Conservation (phyloP, 2,113 vertebrate species). For the Larimichthys crocea region DNA sequence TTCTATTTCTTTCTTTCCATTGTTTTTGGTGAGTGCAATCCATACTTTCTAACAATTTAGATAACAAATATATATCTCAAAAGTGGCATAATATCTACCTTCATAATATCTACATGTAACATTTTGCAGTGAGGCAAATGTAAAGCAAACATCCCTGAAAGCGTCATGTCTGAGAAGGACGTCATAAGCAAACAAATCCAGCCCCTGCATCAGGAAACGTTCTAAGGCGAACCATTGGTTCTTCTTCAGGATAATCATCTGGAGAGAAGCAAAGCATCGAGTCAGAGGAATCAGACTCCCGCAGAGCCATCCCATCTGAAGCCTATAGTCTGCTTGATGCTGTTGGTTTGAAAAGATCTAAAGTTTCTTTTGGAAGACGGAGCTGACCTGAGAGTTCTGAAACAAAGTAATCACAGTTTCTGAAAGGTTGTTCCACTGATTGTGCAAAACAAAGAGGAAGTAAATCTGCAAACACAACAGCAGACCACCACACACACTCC, state of each 20-base stretch:
- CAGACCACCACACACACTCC: neutral
- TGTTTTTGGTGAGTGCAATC: neutral
- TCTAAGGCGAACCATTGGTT: neutral
- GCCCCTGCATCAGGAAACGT: neutral
- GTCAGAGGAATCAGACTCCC: slow-evolving; percentile 1
- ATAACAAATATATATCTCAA: neutral
- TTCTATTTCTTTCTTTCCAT: neutral
- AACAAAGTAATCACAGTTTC: neutral
- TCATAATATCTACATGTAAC: neutral
- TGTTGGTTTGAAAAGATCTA: neutral
- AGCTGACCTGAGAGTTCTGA: neutral
- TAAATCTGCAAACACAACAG: neutral
- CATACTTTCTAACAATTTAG: neutral
- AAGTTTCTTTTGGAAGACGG: neutral
- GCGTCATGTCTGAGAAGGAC: neutral
- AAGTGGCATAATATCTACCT: neutral
- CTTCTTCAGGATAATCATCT: neutral
- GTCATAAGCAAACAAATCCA: neutral
- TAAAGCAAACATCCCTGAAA: neutral
- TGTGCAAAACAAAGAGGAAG: neutral
- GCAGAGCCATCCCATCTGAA: neutral
- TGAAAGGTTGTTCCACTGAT: neutral
- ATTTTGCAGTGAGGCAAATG: neutral
- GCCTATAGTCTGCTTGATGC: neutral
- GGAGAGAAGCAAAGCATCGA: neutral